Percentiles rank a stretch among this genome's conserved stretches.
These are phyloP conservation scores for Phyllotreta striolata DNA, from an alignment of 2,888 invertebrate genomes.

Conservation along the genomic window DNA sequence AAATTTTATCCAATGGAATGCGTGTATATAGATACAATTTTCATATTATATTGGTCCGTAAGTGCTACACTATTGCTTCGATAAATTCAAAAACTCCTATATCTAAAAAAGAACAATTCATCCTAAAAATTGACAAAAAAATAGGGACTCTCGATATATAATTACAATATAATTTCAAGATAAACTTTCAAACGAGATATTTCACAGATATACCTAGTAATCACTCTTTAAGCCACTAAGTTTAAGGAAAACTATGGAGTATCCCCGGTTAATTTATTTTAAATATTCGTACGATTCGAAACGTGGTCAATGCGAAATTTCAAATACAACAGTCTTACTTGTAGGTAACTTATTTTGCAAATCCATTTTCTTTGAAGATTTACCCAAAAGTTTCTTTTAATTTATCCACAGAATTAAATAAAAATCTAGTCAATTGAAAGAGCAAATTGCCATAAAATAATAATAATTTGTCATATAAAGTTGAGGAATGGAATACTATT, in stretches of 20 bases:
- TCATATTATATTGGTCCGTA: constrained; percentile 50
- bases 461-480: too few species aligned
- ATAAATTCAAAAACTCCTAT: constrained; percentile 42
- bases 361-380: too few species aligned
- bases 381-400: too few species aligned
- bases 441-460: too few species aligned
- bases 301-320: too few species aligned
- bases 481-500: too few species aligned
- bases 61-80: constrained; percentile 54
- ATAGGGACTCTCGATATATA: constrained; percentile 50
- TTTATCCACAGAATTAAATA: too few species aligned
- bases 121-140: constrained; percentile 54
- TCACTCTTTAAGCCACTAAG: constrained; percentile 54
- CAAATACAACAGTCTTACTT: too few species aligned
- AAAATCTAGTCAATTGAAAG: too few species aligned
- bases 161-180: constrained; percentile 50
- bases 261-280: too few species aligned
- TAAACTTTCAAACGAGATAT: constrained; percentile 43
- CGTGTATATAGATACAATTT: constrained; percentile 18
- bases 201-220: constrained; percentile 43
- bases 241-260: constrained; percentile 39
- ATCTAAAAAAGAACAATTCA: constrained; percentile 47
- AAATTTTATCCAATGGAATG: constrained; percentile 28
- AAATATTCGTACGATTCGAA: too few species aligned
- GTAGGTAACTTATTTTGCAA: too few species aligned